Evolutionary conservation across 2,113 vertebrate genomes (phyloP), one percentile per base, ranked within the genome.

Genomic region (Lathamus discolor): DNA sequence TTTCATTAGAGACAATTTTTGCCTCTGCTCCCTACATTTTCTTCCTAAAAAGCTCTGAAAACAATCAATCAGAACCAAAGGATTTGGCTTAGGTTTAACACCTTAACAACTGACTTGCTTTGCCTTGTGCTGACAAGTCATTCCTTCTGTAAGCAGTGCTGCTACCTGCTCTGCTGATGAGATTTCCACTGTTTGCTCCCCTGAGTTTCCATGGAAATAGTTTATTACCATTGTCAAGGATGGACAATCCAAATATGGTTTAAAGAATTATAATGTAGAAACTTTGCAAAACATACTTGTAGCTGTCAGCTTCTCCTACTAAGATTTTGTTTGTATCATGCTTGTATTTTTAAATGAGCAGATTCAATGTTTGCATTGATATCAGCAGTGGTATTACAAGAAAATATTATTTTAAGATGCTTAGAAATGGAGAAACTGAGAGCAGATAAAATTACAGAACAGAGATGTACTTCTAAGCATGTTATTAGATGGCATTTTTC

Each of bases 141-240:
- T 80, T 96, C 88, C 74, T 72, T 89, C 70, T 61, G 29, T 25
- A 74, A 64, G 68, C 73, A 74, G 39, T 0, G 0, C 44, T 90
- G 46, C 89, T 90, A 86, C 73, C 70, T 97, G 90, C 70, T 63
- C 90, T 89, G 37, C 62, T 75, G 86, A 94, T 52, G 91, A 78
- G 57, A 91, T 74, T 82, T 62, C 81, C 59, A 37, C 48, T 57
- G 69, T 29, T 81, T 83, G 77, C 52, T 74, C 37, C 10, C 43
- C 69, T 44, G 83, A 93, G 95, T 97, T 98, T 95, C 96, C 94
- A 97, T 96, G 88, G 95, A 96, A 98, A 96, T 97, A 87, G 82
- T 97, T 96, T 97, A 95, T 97, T 96, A 95, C 73, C 94, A 16
- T 77, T 97, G 52, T 89, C 83, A 97, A 95, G 77, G 77, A 87